Conservation (phyloP, 2,888 invertebrate species). For the Noctua pronuba region DNA sequence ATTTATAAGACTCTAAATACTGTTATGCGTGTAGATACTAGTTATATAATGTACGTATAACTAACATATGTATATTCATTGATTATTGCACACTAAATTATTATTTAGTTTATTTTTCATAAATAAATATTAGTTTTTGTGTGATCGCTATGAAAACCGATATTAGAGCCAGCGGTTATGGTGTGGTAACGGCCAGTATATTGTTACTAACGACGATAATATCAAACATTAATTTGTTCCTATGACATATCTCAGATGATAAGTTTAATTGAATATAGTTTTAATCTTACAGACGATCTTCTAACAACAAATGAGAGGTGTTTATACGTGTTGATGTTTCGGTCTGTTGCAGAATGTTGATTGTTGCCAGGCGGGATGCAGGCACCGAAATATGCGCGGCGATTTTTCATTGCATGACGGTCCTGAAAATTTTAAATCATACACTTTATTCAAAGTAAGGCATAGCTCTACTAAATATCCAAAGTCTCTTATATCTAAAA, state of each 20-base stretch:
- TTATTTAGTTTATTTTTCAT: slow-evolving; percentile 68
- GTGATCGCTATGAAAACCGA: slow-evolving; percentile 62
- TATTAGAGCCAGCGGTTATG: slow-evolving; percentile 66
- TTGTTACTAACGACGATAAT: slow-evolving; percentile 37
- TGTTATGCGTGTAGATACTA: slow-evolving; percentile 76
- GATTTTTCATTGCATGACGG: slow-evolving; percentile 80
- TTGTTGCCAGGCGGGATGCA: slow-evolving; percentile 79
- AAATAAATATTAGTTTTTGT: slow-evolving; percentile 66
- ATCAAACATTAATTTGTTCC: slow-evolving; percentile 54
- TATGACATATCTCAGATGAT: slow-evolving; percentile 61
- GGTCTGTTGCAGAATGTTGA: slow-evolving; percentile 64
- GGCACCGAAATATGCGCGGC: slow-evolving; percentile 81
- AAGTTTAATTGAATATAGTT: slow-evolving; percentile 73
- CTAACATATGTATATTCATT: slow-evolving; percentile 73
- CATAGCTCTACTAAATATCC: neutral
- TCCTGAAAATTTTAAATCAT: slow-evolving; percentile 74
- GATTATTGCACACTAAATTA: slow-evolving; percentile 76
- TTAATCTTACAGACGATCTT: slow-evolving; percentile 74
- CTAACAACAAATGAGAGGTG: slow-evolving; percentile 75
- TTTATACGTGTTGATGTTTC: slow-evolving; percentile 65
- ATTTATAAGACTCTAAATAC: slow-evolving; percentile 70
- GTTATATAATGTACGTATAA: slow-evolving; percentile 65
- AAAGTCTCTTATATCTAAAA: slow-evolving; percentile 5
- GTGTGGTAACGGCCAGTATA: slow-evolving; percentile 47
- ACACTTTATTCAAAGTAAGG: slow-evolving; percentile 16